A percentile compares a stretch with the other conserved stretches of the same genome.
Conservation (phyloP, 2,113 vertebrate genomes). For the Scomber scombrus region DNA sequence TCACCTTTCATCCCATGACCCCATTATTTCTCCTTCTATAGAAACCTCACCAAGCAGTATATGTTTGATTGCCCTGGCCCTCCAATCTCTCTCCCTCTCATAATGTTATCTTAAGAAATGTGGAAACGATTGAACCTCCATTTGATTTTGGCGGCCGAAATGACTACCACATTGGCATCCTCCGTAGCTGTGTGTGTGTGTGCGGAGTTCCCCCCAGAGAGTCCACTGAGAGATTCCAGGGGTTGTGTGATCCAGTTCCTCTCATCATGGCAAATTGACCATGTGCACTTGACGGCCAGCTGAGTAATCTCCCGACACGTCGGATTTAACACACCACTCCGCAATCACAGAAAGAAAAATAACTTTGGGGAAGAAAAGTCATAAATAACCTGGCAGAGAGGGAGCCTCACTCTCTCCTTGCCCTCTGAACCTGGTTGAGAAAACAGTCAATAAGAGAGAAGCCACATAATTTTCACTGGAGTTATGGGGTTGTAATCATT, state of each 20-base stretch:
- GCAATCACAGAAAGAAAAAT: constrained; percentile 84
- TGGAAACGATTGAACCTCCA: constrained; percentile 85
- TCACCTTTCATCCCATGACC: constrained; percentile 83
- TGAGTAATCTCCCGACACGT: constrained; percentile 82
- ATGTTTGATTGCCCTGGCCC: constrained; percentile 76
- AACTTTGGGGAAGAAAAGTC: constrained; percentile 81
- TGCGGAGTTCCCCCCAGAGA: constrained; percentile 60
- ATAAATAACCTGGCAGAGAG: constrained; percentile 80
- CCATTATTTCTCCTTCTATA: constrained; percentile 82
- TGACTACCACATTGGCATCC: constrained; percentile 85
- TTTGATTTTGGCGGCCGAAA: constrained; percentile 83
- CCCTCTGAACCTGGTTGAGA: constrained; percentile 77
- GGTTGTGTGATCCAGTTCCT: constrained; percentile 75
- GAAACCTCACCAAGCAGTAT: constrained; percentile 75
- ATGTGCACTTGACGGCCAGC: constrained; percentile 80
- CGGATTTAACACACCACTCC: constrained; percentile 80
- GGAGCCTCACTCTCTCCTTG: constrained; percentile 79
- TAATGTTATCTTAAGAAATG: constrained; percentile 87
- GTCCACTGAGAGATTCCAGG: constrained; percentile 76
- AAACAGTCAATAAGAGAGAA: constrained; percentile 80
- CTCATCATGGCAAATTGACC: constrained; percentile 85
- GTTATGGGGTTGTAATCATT: constrained; percentile 74
- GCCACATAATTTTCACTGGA: constrained; percentile 66
- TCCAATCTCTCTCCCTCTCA: constrained; percentile 77
- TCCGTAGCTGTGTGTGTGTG: constrained; percentile 47